Evolutionary conservation across 2,113 vertebrate species (phyloP), one percentile per base, ranked within the genome.

Genomic region (Oreotrochilus melanogaster): DNA sequence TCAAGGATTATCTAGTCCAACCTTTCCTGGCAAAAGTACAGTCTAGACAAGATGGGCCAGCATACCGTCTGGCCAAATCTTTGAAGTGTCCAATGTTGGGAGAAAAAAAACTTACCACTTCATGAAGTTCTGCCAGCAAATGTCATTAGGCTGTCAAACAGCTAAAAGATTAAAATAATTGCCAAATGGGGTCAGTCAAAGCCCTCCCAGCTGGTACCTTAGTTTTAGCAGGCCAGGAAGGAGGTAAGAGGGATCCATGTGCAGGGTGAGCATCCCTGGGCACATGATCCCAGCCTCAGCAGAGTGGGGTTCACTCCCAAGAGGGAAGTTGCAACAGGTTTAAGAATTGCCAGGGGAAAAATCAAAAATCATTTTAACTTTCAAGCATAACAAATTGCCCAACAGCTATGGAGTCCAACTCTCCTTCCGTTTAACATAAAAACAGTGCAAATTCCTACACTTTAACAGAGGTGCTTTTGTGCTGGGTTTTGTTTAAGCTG

Each of bases 391-490:
- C 47, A 64, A 85, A 84, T 88, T 90, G 43, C 18, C 60, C 56
- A 86, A 45, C 1, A 3, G 51, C 73, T 67, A 25, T 1, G 3
- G 48, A 86, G n/a, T 71, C 33, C 47, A 88, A 14, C 31, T 5
- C 14, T 21, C 18, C 28, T 18, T 61, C 11, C 24, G 75, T 86
- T 80, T 78, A 86, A 27, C 48, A 31, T 65, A 54, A 60, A 86
- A 39, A 11, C 31, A 31, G 9, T 70, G 28, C 50, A 76, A 84
- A 64, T 54, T 58, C 45, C 82, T 62, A 35, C 25, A 60, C 15
- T 76, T 65, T 23, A 93, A 95, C 75, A 90, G 54, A 93, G 51
- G 37, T 70, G 62, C 23, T 47, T 94, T 92, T 80, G 42, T 90
- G 54, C 2, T 82, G 60, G 21, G 14, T 78, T 70, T 71, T 71